A percentile compares a stretch with the other conserved stretches of the same genome.
Evolutionary conservation across 2,113 vertebrate genomes (phyloP).

Genomic region (Pelecanoides urinatrix): DNA sequence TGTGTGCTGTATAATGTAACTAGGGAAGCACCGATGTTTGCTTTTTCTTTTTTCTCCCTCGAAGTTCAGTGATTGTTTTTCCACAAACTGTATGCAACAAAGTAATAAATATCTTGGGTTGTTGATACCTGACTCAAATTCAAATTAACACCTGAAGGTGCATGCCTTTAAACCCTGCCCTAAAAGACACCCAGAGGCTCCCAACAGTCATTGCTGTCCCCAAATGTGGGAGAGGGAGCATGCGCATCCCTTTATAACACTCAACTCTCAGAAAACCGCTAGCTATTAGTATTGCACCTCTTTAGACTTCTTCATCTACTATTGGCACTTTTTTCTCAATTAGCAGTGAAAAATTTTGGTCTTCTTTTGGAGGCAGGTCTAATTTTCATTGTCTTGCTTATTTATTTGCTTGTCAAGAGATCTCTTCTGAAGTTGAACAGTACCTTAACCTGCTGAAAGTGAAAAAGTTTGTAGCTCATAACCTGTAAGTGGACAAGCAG

Average conservation of each 20-base stretch:
- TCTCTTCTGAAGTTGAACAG: neutral
- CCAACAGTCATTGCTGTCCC: neutral
- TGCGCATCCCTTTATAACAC: neutral
- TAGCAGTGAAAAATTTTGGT: neutral
- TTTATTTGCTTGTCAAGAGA: neutral
- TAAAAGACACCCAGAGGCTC: neutral
- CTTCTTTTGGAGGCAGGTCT: conserved; percentile 26
- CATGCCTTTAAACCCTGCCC: neutral
- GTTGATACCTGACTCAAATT: neutral
- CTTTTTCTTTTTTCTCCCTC: neutral
- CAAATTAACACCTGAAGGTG: neutral
- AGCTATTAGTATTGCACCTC: neutral
- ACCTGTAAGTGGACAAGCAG: neutral
- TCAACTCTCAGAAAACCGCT: neutral
- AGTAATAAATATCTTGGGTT: neutral
- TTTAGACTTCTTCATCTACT: neutral
- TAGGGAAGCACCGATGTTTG: neutral
- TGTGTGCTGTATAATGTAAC: neutral
- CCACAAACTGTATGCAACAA: neutral
- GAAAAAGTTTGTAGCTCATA: neutral
- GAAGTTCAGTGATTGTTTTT: neutral
- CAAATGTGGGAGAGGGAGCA: neutral
- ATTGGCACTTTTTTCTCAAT: neutral
- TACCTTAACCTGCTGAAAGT: conserved; percentile 9
- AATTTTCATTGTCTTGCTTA: conserved; percentile 4